Base-by-base conservation (phyloP, 1,140 invertebrate species). In the Idris sp. region DNA sequence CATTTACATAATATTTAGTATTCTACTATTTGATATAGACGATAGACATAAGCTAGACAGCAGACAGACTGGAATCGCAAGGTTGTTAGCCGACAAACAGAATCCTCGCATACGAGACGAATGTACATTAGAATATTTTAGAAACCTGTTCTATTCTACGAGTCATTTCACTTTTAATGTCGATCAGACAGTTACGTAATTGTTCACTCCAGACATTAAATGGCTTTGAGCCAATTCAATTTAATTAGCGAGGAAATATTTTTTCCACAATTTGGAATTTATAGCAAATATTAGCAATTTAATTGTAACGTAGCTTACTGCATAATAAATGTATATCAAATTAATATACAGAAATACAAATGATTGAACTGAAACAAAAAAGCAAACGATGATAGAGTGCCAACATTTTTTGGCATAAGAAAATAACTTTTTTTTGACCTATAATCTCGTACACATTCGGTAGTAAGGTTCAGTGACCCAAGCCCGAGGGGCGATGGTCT, bases 381-480 rank as follows among this genome's bases (percentile, higher is more conserved):
- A n/a, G n/a, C n/a, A n/a, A n/a, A n/a, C n/a, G n/a, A n/a, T n/a
- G n/a, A n/a, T n/a, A n/a, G n/a, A n/a, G n/a, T n/a, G n/a, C n/a
- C n/a, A n/a, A n/a, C n/a, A n/a, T n/a, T n/a, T n/a, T n/a, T n/a
- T 16, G 51, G 43, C 18, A 31, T 25, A 62, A 58, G 35, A 43
- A 44, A 75, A 71, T 72, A 56, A 59, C 18, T 59, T 71, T n/a
- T n/a, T 73, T 77, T 62, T 75, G 67, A 79, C 67, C 76, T 75
- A 78, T 77, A 78, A 78, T 67, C 59, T 62, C 54, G 58, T 51
- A 43, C 51, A 40, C 64, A 72, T 74, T 77, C 58, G 56, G 41
- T 61, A 51, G 58, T 79, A 86, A 86, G 85, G 84, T 85, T 84
- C 85, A 85, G 77, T 86, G 85, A 87, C 84, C 86, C 84, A 81